phyloP scores from a whole-genome alignment of 92 coral and sea anemone genomes.

The Palythoa caribaeorum region DNA sequence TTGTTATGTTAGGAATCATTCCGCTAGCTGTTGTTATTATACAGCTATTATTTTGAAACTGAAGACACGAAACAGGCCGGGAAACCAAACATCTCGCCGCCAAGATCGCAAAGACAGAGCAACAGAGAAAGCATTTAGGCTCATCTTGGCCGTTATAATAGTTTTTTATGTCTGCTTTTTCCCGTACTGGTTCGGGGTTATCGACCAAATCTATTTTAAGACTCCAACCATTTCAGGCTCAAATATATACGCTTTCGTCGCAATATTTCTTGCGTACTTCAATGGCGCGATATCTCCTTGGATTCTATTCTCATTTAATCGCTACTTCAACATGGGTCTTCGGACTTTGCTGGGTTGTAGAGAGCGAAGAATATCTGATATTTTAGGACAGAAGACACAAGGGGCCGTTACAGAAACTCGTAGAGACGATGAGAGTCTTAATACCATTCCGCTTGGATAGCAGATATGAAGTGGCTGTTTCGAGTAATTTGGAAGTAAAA shows the following conservation, averaged over 20 bases:
- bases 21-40: not conserved
- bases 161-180: constrained; percentile 23
- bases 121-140: constrained; percentile 17
- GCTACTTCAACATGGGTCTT: not conserved
- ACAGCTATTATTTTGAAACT: constrained; percentile 6
- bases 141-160: constrained; percentile 8
- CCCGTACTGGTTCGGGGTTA: constrained; percentile 23
- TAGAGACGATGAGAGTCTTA: not conserved
- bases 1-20: constrained; percentile 2
- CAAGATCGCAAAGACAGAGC: not conserved
- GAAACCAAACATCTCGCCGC: not conserved
- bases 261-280: constrained; percentile 24
- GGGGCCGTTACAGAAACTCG: not conserved
- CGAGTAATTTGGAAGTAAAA: not conserved
- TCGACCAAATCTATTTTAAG: not conserved
- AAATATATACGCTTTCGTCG: not conserved
- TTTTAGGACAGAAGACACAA: not conserved
- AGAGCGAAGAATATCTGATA: not conserved
- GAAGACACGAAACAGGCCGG: constrained; percentile 14
- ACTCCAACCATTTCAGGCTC: constrained; percentile 29
- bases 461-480: not conserved
- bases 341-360: constrained; percentile 1
- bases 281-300: constrained; percentile 27
- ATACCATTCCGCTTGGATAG: not conserved
- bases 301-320: constrained; percentile 6